Conservation (phyloP, 2,888 invertebrate species). For the Platycnemis pennipes region DNA sequence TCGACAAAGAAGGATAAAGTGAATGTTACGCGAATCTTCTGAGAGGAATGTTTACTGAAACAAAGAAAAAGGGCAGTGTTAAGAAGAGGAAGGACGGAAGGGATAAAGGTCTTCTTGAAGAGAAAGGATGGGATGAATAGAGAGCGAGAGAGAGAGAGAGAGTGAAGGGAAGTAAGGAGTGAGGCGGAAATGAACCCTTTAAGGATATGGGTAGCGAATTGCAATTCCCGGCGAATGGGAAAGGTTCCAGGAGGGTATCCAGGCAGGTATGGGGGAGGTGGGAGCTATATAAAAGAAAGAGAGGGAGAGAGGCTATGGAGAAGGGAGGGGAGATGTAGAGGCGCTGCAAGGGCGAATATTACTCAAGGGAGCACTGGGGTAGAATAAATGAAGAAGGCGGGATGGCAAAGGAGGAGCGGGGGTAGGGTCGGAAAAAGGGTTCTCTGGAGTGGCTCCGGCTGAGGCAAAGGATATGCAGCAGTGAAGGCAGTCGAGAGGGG, state of each 20-base stretch:
- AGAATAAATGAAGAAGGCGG: constrained; percentile 37
- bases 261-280: neutral
- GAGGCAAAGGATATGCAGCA: neutral
- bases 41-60: neutral
- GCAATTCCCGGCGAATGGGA: constrained; percentile 10
- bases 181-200: constrained; percentile 20
- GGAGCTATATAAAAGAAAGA: neutral
- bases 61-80: neutral
- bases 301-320: neutral
- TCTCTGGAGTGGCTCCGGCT: no score
- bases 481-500: neutral
- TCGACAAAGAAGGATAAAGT: no score
- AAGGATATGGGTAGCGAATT: constrained; percentile 44
- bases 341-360: constrained; percentile 43
- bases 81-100: neutral
- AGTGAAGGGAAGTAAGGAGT: neutral
- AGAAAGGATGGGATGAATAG: neutral
- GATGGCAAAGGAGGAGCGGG: neutral
- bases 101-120: neutral
- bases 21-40: no score
- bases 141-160: neutral
- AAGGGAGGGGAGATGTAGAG: neutral
- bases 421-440: neutral
- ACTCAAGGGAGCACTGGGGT: constrained; percentile 34
- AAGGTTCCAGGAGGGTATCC: constrained; percentile 15